Percentiles rank a stretch among this genome's conserved stretches.
Conservation (phyloP, 2,797 vertebrate genomes). For the Melanotaenia pygmaea region DNA sequence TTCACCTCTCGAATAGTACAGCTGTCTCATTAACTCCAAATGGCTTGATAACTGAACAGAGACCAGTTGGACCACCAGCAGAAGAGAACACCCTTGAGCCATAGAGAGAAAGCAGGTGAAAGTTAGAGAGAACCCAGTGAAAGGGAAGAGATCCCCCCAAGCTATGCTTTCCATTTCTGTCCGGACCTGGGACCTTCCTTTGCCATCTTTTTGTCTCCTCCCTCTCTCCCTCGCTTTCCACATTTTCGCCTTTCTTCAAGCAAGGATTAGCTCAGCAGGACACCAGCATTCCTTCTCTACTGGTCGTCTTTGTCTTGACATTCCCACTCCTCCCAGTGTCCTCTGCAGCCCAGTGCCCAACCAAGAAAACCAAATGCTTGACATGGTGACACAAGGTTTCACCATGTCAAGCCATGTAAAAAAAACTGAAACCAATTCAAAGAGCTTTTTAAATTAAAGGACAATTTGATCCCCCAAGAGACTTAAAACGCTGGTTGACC, state of each 20-base stretch:
- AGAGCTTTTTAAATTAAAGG: not conserved
- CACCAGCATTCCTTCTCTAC: conserved; percentile 85
- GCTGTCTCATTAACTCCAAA: conserved; percentile 78
- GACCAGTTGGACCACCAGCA: conserved; percentile 74
- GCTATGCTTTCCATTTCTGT: conserved; percentile 65
- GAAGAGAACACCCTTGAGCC: conserved; percentile 60
- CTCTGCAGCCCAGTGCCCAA: conserved; percentile 75
- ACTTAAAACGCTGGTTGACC: not conserved
- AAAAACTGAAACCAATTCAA: conserved; percentile 1
- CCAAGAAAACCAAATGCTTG: conserved; percentile 50
- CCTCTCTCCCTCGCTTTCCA: conserved; percentile 66
- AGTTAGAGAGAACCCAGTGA: conserved; percentile 51
- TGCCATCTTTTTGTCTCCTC: conserved; percentile 72
- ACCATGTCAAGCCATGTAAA: no score
- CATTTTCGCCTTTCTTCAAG: conserved; percentile 84
- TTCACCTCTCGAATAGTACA: conserved; percentile 67
- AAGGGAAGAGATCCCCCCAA: conserved; percentile 61
- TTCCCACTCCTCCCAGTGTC: conserved; percentile 89
- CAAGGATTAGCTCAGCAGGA: conserved; percentile 88
- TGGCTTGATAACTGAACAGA: conserved; percentile 62
- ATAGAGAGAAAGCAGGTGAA: conserved; percentile 73
- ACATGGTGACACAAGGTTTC: conserved; percentile 37
- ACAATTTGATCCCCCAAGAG: not conserved
- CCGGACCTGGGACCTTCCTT: conserved; percentile 62
- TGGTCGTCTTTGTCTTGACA: conserved; percentile 88